These are phyloP conservation scores for Pyrrhura leucotis DNA, from an alignment of 2,797 vertebrate species.

Conservation along the genomic window DNA sequence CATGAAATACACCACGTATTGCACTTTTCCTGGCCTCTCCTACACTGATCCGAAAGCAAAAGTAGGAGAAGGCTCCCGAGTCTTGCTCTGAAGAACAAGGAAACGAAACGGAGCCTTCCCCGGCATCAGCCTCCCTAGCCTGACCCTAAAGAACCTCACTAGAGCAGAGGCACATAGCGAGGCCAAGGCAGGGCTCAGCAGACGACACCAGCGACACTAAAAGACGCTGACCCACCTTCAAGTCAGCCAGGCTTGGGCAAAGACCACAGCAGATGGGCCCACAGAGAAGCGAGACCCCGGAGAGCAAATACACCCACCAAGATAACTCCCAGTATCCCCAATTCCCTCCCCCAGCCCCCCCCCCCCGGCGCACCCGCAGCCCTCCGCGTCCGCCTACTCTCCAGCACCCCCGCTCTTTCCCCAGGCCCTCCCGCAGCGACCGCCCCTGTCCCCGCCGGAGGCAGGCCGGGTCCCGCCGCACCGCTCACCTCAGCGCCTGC, in stretches of 20 bases:
- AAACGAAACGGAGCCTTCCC: not conserved
- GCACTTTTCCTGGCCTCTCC: not conserved
- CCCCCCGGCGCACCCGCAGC: too few species aligned
- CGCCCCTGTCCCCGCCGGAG: too few species aligned
- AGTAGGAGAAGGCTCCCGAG: not conserved
- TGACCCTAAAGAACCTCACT: not conserved
- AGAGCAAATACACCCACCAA: accelerated
- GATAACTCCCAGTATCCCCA: accelerated
- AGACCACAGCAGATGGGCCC: not conserved
- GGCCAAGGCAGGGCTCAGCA: not conserved
- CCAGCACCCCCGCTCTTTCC: too few species aligned
- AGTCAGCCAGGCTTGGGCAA: not conserved
- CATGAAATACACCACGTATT: not conserved
- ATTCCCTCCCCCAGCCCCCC: not conserved
- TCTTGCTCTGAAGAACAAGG: not conserved
- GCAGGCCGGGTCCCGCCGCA: too few species aligned
- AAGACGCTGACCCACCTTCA: not conserved
- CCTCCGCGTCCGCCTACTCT: too few species aligned
- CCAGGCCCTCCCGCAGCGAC: not conserved
- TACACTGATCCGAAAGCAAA: not conserved
- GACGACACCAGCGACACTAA: not conserved
- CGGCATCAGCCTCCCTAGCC: accelerated
- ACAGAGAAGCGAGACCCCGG: accelerated
- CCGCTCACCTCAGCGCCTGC: not conserved
- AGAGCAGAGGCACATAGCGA: too few species aligned